A percentile compares a stretch with the other conserved stretches of the same genome.
Conservation (phyloP, 2,113 vertebrate species). For the Aldabrachelys gigantea region DNA sequence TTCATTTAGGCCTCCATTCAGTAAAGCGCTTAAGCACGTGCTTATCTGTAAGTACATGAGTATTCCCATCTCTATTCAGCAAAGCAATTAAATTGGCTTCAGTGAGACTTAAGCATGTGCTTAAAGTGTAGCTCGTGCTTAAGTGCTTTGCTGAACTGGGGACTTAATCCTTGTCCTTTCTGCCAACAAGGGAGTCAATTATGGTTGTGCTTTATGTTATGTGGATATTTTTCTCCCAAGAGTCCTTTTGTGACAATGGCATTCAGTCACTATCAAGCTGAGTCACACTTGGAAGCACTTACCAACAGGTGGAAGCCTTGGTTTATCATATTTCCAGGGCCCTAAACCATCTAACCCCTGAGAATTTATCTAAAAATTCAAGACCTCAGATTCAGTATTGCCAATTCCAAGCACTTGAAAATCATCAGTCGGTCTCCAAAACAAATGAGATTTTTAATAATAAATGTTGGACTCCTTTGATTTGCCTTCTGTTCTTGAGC, state of each 20-base stretch:
- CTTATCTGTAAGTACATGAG: background rate
- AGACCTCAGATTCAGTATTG: background rate
- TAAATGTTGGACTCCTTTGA: constrained; percentile 17
- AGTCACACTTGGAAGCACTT: background rate
- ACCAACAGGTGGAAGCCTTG: background rate
- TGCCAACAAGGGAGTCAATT: background rate
- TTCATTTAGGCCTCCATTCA: background rate
- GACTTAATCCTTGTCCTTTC: background rate
- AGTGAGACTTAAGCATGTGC: background rate
- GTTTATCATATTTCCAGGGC: background rate
- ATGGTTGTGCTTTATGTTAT: background rate
- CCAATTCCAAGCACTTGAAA: background rate
- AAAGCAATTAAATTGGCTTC: background rate
- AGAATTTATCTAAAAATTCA: background rate
- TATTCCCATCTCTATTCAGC: background rate
- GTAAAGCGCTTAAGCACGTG: background rate
- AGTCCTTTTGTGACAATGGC: background rate
- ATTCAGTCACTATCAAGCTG: background rate
- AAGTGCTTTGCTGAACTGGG: background rate
- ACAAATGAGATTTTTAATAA: background rate
- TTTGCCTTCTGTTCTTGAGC: background rate
- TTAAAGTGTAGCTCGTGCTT: background rate
- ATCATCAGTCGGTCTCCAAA: background rate
- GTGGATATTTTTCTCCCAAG: background rate
- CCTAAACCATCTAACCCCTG: background rate